Conservation (phyloP, 1,140 invertebrate species). For the Diorhabda elongata region DNA sequence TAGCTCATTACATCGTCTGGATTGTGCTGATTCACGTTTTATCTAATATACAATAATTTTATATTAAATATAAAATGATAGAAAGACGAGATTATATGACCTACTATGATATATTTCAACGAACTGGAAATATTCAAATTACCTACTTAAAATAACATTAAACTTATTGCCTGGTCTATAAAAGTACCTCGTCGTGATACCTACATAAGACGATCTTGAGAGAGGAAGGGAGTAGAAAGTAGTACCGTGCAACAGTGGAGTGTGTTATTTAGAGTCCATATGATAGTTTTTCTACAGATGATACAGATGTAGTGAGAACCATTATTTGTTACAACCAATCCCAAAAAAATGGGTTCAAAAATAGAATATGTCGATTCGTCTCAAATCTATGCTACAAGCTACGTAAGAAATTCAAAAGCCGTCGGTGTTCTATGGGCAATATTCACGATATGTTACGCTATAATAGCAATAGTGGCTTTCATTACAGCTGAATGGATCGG, state of each 20-base stretch:
- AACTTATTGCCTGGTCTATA: not conserved
- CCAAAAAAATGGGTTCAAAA: conserved; percentile 71
- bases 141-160: no score
- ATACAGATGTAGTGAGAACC: not conserved
- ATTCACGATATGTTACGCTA: conserved; percentile 94
- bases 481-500: conserved; percentile 94
- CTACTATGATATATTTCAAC: no score
- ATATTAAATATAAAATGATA: no score
- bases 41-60: no score
- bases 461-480: conserved; percentile 91
- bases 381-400: conserved; percentile 87
- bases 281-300: not conserved
- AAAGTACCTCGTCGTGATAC: not conserved
- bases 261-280: conserved; percentile 4
- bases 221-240: conserved; percentile 16
- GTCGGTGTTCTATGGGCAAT: conserved; percentile 96
- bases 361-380: conserved; percentile 86
- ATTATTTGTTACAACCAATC: not conserved
- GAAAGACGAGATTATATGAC: no score
- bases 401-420: conserved; percentile 92
- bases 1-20: no score
- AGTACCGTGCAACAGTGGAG: not conserved
- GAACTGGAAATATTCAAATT: no score
- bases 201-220: not conserved
- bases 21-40: no score